Percentiles rank a stretch among this genome's conserved stretches.
phyloP scores from a whole-genome alignment of 64 coral and sea anemone genomes.

The Dendrophyllia cribrosa region DNA sequence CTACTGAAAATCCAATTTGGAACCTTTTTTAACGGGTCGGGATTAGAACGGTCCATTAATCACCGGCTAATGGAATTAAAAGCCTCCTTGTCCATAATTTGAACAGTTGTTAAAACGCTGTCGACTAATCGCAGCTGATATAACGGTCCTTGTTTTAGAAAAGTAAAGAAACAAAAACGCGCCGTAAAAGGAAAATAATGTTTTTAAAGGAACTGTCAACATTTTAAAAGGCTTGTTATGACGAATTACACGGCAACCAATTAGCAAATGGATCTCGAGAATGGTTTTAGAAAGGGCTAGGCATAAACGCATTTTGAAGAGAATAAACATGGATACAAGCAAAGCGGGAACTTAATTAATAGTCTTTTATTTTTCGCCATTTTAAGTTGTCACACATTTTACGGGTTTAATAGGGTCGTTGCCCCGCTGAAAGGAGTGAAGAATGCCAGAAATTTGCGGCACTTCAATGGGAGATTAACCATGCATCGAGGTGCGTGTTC shows the following conservation, averaged over 20 bases:
- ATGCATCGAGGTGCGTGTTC: neutral
- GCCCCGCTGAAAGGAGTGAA: neutral
- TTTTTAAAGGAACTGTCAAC: constrained; percentile 44
- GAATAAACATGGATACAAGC: constrained; percentile 22
- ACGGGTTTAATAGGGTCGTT: constrained; percentile 30
- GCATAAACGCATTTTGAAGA: neutral
- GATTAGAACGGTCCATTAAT: neutral
- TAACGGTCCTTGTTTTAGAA: constrained; percentile 18
- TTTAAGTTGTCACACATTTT: constrained; percentile 10
- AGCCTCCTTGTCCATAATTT: neutral
- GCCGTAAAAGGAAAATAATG: constrained; percentile 17
- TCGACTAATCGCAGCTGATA: constrained; percentile 39
- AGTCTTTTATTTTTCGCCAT: neutral
- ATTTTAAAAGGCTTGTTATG: constrained; percentile 45
- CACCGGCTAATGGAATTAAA: constrained; percentile 28
- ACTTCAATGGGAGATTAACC: neutral
- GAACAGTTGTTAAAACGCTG: constrained; percentile 28
- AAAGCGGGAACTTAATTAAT: constrained; percentile 6
- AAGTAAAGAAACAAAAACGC: constrained; percentile 23
- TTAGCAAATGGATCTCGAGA: constrained; percentile 35
- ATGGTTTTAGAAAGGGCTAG: constrained; percentile 16
- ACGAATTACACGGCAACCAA: constrained; percentile 30
- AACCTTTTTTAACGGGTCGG: neutral
- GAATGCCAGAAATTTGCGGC: constrained; percentile 19
- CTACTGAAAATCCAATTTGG: too few species aligned